Percentiles rank a stretch among this genome's conserved stretches.
These are phyloP conservation scores for Calliphora vomitoria DNA, from an alignment of 2,888 invertebrate species.

Conservation along the genomic window DNA sequence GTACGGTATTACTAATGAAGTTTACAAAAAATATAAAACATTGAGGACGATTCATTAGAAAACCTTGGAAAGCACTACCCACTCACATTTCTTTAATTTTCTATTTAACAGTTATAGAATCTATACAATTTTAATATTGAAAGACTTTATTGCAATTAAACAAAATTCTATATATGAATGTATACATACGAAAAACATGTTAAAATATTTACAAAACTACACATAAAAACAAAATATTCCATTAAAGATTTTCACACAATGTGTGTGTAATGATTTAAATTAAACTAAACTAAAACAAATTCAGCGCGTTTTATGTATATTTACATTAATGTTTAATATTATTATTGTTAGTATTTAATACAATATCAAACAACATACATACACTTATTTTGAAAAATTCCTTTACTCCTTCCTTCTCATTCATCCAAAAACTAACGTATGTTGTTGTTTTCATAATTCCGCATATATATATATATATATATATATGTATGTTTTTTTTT, in stretches of 20 bases:
- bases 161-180: background rate
- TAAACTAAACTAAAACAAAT: slow-evolving; percentile 13
- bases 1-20: no score
- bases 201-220: slow-evolving; percentile 14
- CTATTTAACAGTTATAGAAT: no score
- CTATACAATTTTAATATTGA: background rate
- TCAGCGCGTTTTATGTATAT: slow-evolving; percentile 58
- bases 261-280: slow-evolving; percentile 51
- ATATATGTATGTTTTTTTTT: background rate
- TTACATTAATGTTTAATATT: slow-evolving; percentile 14
- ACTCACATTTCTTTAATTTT: no score
- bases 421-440: slow-evolving; percentile 22
- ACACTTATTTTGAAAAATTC: background rate
- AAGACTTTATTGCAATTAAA: background rate
- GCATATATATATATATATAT: slow-evolving; percentile 1
- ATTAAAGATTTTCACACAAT: slow-evolving; percentile 44
- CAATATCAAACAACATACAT: slow-evolving; percentile 25
- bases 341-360: slow-evolving; percentile 15
- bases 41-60: no score
- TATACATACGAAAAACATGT: background rate
- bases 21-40: no score
- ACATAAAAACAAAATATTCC: slow-evolving; percentile 42
- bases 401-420: slow-evolving; percentile 12
- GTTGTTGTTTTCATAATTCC: slow-evolving; percentile 35
- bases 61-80: no score